A percentile compares a stretch with the other conserved stretches of the same genome.
Evolutionary conservation across 2,113 vertebrate genomes (phyloP).

Genomic region (Cyprinodon variegatus): DNA sequence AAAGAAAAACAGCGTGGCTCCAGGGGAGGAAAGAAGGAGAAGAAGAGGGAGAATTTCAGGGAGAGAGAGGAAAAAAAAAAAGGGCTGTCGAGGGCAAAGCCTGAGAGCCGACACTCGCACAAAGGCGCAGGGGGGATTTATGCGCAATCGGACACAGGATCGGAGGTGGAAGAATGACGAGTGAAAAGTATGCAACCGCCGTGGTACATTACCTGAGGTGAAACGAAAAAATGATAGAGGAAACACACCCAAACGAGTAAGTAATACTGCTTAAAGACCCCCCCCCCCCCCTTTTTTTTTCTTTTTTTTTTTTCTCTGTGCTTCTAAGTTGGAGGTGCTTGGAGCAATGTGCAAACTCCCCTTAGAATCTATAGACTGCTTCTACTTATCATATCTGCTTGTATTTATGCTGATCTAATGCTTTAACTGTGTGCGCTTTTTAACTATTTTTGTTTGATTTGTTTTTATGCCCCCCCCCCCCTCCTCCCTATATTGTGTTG

Average conservation of each 20-base stretch:
- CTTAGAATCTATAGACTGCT: background rate
- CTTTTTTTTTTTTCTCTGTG: background rate
- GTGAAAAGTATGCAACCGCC: slow-evolving; percentile 82
- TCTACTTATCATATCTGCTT: background rate
- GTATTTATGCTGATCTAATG: slow-evolving; percentile 40
- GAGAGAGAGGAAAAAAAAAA: background rate
- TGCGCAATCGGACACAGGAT: slow-evolving; percentile 64
- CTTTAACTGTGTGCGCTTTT: slow-evolving; percentile 41
- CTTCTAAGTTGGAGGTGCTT: slow-evolving; percentile 61
- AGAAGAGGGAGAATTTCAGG: slow-evolving; percentile 17
- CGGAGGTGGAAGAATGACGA: slow-evolving; percentile 82
- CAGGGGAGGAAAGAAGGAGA: background rate
- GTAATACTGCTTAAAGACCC: slow-evolving; percentile 51
- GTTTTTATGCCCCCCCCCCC: slow-evolving; percentile 41
- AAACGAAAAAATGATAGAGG: slow-evolving; percentile 90
- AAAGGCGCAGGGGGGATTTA: slow-evolving; percentile 72
- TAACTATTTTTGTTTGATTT: background rate
- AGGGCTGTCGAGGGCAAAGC: slow-evolving; percentile 44
- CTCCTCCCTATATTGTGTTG: slow-evolving; percentile 11
- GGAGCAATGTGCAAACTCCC: slow-evolving; percentile 38
- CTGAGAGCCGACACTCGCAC: slow-evolving; percentile 61
- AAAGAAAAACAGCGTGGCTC: slow-evolving; percentile 39
- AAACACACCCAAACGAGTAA: slow-evolving; percentile 90
- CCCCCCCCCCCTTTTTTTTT: background rate
- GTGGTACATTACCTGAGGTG: slow-evolving; percentile 81